Base-by-base conservation (phyloP, 1,140 invertebrate genomes). In the Sarcophaga peregrina region DNA sequence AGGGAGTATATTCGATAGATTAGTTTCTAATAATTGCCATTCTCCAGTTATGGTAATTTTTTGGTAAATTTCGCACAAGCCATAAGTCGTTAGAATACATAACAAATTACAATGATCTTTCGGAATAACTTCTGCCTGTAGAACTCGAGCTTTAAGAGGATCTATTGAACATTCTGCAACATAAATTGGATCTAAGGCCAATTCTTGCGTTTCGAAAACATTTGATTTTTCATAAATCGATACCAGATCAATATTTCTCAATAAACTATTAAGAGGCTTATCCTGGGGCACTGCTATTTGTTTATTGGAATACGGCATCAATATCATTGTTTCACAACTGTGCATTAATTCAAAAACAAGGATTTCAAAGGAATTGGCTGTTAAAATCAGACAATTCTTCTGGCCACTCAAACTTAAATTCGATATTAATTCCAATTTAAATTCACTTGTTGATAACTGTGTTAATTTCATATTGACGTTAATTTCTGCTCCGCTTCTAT, bases 301-400 rank as follows among this genome's bases (percentile, higher is more conserved):
- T 6, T 83, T 82, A 9, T 84, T 15, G 1, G 80, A 20, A 13
- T 85, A 89, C 7, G 87, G 87, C 46, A 87, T 82, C 5, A 83
- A 80, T 45, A 83, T 45, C 2, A 76, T 48, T 5, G 10, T 37
- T 3, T 8, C 68, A 5, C 37, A 47, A 45, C 86, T 86, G 80
- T 72, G 58, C 15, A 74, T 84, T 48, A 88, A 17, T 47, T 89
- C 86, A 62, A 89, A 78, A 0, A 86, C 87, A 6, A 85, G 6
- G 5, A 87, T 25, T 45, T 85, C 82, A 20, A 76, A 17, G 37
- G 83, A 85, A 72, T 86, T 84, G 10, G 86, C 85, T 8, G 83
- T n/a, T 46, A 89, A 46, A 0, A 85, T 82, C 52, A 86, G 82
- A 37, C 74, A 76, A 8, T 84, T 80, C 4, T 81, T 83, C 48